Conservation (phyloP, 2,888 invertebrate genomes). For the Dryocosmus kuriphilus region DNA sequence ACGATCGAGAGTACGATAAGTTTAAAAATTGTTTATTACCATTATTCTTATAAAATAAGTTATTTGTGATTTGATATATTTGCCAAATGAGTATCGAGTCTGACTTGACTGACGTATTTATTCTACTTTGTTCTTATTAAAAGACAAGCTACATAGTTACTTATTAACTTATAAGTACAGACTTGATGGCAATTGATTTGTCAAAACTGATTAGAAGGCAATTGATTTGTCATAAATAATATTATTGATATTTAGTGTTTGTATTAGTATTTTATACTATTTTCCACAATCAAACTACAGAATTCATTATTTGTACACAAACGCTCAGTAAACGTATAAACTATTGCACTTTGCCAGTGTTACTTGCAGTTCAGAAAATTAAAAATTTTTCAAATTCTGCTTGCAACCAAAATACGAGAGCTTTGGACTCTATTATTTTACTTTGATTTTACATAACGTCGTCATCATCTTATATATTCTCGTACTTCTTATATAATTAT, state of each 20-base stretch:
- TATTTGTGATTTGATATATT: background rate
- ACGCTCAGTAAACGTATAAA: background rate
- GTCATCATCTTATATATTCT: conserved; percentile 18
- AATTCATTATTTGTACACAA: background rate
- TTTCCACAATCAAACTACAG: background rate
- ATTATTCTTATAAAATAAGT: conserved; percentile 11
- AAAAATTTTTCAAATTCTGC: conserved; percentile 7
- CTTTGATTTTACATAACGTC: conserved; percentile 18
- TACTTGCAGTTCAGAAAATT: conserved; percentile 18
- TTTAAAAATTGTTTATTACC: background rate
- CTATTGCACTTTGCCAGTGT: background rate
- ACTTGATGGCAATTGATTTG: background rate
- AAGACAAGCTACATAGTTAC: background rate
- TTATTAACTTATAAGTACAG: background rate
- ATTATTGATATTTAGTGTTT: too few relatives aligned
- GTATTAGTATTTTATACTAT: background rate
- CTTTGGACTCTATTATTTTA: conserved; percentile 20
- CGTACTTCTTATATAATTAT: too few relatives aligned
- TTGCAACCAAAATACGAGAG: conserved; percentile 2
- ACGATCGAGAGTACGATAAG: too few relatives aligned
- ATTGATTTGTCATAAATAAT: too few relatives aligned
- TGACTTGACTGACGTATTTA: background rate
- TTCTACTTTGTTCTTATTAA: too few relatives aligned
- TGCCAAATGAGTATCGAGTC: background rate
- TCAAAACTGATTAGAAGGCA: background rate